Conservation (phyloP, 2,888 invertebrate genomes). For the Strigamia transsilvanica region DNA sequence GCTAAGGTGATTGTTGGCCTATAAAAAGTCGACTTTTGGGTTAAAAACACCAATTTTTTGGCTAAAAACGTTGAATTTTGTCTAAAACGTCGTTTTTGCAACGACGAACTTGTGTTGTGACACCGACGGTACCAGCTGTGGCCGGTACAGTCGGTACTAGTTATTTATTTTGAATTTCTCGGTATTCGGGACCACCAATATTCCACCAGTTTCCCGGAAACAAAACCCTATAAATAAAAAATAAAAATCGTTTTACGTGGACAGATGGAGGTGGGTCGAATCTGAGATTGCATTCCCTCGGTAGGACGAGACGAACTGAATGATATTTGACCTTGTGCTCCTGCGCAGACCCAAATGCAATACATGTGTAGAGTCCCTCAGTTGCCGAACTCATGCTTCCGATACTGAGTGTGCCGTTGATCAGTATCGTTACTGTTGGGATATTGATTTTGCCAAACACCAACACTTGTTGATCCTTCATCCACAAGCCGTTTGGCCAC, state of each 20-base stretch:
- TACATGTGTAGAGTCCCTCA: slow-evolving; percentile 46
- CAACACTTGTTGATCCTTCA: slow-evolving; percentile 48
- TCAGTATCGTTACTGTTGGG: background rate
- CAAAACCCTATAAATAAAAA: too few relatives aligned
- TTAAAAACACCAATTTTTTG: too few relatives aligned
- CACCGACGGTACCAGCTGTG: too few relatives aligned
- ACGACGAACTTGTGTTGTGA: too few relatives aligned
- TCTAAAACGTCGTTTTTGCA: too few relatives aligned
- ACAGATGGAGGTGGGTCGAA: slow-evolving; percentile 15
- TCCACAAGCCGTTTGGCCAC: slow-evolving; percentile 33
- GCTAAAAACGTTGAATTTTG: too few relatives aligned
- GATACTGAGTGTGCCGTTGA: slow-evolving; percentile 31
- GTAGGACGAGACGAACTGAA: slow-evolving; percentile 15
- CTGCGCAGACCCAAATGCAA: slow-evolving; percentile 18
- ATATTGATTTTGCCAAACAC: background rate
- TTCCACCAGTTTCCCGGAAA: too few relatives aligned
- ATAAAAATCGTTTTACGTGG: background rate
- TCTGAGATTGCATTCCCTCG: slow-evolving; percentile 40
- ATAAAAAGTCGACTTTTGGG: too few relatives aligned
- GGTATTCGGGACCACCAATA: too few relatives aligned
- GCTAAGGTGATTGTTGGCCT: too few relatives aligned
- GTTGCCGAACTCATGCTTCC: slow-evolving; percentile 21
- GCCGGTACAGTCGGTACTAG: too few relatives aligned
- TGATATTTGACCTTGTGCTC: background rate
- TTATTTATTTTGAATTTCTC: too few relatives aligned